Base-by-base conservation (phyloP, 2,888 invertebrate genomes). In the Iphiclides podalirius region DNA sequence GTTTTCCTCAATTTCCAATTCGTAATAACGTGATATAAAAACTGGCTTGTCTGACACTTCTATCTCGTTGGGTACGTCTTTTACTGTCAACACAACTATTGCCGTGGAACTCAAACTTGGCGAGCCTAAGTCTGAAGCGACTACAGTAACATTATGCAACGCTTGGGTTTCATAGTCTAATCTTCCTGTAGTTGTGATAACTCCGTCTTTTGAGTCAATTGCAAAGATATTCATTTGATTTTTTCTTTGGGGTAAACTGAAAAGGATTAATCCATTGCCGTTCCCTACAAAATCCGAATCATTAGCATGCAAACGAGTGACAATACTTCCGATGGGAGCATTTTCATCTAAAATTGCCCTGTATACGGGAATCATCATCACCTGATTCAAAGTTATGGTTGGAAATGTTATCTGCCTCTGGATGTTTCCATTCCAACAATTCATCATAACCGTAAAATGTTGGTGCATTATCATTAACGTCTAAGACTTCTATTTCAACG, bases 151-250 rank as follows among this genome's bases (percentile, higher is more conserved):
- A 67, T 96, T 95, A 65, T 96, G 92, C 1, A 88, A 72, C 16
- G 86, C 86, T 62, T 92, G 90, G 16, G 77, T 87, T 78, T 95
- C 95, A 67, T 92, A 95, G 65, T 95, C 94, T 36, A 95, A 78
- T 65, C 91, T 91, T 0, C 92, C 91, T 1, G 93, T 91, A 0
- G 95, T 95, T 4, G 94, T 94, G 0, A 97, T 91, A 1, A 93
- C 90, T 7, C 96, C 96, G 66, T 96, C 95, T 64, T 96, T 94
- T 0, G 95, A 95, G 71, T 97, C 96, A 42, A 97, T 94, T 13
- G 93, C 89, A 68, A 96, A 96, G 35, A 93, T 75, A 64, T 90
- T 91, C 0, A 91, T 79, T 31, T 91, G 89, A 63, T 92, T 90
- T 54, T 91, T 92, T 54, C 90, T 90, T 52, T 93, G 92, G 0